Base-by-base conservation (phyloP, 2,113 vertebrate genomes). In the Castor canadensis region DNA sequence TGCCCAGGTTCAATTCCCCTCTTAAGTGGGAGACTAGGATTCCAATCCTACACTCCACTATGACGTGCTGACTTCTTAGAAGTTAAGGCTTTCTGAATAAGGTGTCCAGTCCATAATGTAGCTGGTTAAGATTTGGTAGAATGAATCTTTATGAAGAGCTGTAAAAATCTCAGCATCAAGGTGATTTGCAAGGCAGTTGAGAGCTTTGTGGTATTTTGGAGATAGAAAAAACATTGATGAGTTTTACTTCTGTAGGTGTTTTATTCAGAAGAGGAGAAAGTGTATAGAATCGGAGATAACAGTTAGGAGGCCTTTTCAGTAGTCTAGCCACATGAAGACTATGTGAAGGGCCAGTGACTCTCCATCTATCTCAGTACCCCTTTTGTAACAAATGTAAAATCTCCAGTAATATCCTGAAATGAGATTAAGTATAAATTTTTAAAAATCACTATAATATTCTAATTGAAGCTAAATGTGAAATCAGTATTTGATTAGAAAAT, bases 401-500 rank as follows among this genome's bases (percentile, higher is more conserved):
- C 20, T 79, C 32, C 11, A 81, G 6, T 85, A 73, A 71, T 71
- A 93, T 43, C 35, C 52, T 79, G n/a, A 95, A 69, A 60, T 82
- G 20, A 77, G 47, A 82, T 64, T 83, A 52, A 95, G 56, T 22
- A 66, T 82, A 90, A 52, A 67, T 81, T 71, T 2, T 10, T 6
- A 1, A 84, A 87, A 77, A 45, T 45, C 5, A 96, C 13, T 66
- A 4, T 49, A 85, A 52, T 72, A 45, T 26, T 95, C 6, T 82
- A 71, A 66, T 77, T 86, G 88, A 82, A 89, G 56, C 66, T 77
- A 92, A 89, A 62, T 20, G 56, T 83, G 17, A 92, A 93, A 87
- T 82, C 85, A 60, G 22, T 93, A 45, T 94, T 92, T 92, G 73
- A 79, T 56, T 95, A 82, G 83, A 72, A 82, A 86, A 54, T 40